These are phyloP conservation scores for Sinosuthora webbiana DNA, from an alignment of 2,113 vertebrate species.

Conservation along the genomic window DNA sequence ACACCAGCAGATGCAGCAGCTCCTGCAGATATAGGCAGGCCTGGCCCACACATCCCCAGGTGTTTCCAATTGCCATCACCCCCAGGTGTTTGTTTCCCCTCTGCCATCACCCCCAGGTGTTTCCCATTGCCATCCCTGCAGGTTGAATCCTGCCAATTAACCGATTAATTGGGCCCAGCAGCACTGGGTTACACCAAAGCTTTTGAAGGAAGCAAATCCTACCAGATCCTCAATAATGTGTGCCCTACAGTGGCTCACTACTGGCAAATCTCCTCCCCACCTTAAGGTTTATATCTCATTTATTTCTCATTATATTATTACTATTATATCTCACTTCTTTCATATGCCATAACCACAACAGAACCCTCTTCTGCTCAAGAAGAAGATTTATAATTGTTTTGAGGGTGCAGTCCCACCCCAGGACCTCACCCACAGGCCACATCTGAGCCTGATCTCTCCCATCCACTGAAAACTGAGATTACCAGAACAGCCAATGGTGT, in stretches of 20 bases:
- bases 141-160: not conserved
- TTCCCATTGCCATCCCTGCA: not conserved
- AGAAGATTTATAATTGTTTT: not conserved
- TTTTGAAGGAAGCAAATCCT: not conserved
- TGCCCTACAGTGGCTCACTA: not conserved
- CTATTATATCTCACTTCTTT: too few species aligned
- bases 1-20: fast-evolving
- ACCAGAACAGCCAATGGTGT: not conserved
- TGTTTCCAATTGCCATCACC: not conserved
- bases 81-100: not conserved
- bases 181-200: not conserved
- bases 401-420: not conserved
- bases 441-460: not conserved
- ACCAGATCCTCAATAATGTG: fast-evolving
- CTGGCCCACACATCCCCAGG: not conserved
- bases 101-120: not conserved
- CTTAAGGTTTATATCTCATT: not conserved
- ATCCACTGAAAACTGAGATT: not conserved
- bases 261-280: not conserved
- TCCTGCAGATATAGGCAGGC: not conserved
- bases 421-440: fast-evolving
- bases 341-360: too few species aligned
- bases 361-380: not conserved
- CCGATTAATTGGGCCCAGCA: fast-evolving
- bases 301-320: not conserved